A percentile compares a stretch with the other conserved stretches of the same genome.
Conservation (phyloP, 2,113 vertebrate species). For the Xenus cinereus region DNA sequence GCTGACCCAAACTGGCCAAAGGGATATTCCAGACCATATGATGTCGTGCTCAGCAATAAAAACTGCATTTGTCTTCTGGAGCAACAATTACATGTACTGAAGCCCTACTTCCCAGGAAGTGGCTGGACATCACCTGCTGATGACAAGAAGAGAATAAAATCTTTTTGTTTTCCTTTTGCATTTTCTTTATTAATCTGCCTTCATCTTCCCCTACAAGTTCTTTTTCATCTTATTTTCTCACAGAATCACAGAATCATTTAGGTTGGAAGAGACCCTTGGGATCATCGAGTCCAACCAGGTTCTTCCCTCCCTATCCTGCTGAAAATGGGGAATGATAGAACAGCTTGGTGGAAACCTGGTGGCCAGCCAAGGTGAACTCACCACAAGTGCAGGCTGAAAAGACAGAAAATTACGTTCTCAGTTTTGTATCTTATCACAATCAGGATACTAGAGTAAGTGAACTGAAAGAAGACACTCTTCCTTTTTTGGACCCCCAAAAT, state of each 20-base stretch:
- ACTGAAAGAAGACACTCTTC: neutral
- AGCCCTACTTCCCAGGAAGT: neutral
- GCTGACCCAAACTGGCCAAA: neutral
- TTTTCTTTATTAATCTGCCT: neutral
- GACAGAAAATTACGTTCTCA: neutral
- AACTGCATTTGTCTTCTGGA: neutral
- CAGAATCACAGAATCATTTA: too few species aligned
- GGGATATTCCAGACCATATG: neutral
- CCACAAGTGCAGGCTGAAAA: neutral
- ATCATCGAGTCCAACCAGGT: too few species aligned
- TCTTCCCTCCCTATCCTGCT: accelerated
- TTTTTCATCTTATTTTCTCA: neutral
- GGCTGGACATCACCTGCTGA: accelerated
- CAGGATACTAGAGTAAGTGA: neutral
- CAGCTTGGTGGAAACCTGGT: accelerated
- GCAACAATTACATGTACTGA: accelerated
- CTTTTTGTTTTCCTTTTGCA: neutral
- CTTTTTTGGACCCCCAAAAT: neutral
- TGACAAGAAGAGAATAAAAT: neutral
- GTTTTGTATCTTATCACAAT: neutral
- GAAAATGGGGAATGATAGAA: neutral
- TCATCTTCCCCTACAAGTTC: neutral
- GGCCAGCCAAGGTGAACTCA: neutral
- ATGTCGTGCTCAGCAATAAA: neutral
- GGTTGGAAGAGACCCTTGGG: too few species aligned